phyloP scores from a whole-genome alignment of 2,888 invertebrate genomes.

The Nomada lathburiana region DNA sequence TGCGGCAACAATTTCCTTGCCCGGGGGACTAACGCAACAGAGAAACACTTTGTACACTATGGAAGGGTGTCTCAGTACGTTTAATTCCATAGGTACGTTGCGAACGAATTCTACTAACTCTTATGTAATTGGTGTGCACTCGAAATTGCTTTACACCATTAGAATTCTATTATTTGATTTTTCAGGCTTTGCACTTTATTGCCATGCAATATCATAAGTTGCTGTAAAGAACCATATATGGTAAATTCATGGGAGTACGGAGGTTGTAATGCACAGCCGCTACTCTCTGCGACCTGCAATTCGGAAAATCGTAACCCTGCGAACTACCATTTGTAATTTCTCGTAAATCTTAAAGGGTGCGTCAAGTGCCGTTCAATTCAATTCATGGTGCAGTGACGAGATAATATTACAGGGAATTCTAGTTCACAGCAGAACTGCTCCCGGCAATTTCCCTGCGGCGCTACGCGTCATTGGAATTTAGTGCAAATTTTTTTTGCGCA shows the following conservation, averaged over 20 bases:
- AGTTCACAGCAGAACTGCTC: conserved; percentile 21
- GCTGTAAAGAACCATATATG: too few relatives aligned
- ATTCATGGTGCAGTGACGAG: conserved; percentile 3
- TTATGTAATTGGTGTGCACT: conserved; percentile 4
- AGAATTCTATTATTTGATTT: background rate
- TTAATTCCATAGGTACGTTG: conserved; percentile 19
- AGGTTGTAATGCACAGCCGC: background rate
- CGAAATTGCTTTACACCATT: background rate
- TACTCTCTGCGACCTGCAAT: conserved; percentile 6
- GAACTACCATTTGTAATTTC: conserved; percentile 1
- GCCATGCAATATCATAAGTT: background rate
- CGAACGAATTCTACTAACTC: conserved; percentile 13
- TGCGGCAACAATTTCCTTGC: conserved; percentile 7
- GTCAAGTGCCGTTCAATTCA: conserved; percentile 29
- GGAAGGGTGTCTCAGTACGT: background rate
- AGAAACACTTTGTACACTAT: background rate
- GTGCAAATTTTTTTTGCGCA: conserved; percentile 16
- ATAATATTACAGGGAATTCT: conserved; percentile 27
- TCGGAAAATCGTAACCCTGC: conserved; percentile 13
- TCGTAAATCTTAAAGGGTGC: conserved; percentile 7
- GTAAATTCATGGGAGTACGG: too few relatives aligned
- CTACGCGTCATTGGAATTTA: background rate
- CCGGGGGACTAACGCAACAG: background rate
- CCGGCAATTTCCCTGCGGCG: conserved; percentile 29
- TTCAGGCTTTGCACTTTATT: too few relatives aligned